Conservation (phyloP, 1,140 invertebrate species). For the Drosophila auraria region DNA sequence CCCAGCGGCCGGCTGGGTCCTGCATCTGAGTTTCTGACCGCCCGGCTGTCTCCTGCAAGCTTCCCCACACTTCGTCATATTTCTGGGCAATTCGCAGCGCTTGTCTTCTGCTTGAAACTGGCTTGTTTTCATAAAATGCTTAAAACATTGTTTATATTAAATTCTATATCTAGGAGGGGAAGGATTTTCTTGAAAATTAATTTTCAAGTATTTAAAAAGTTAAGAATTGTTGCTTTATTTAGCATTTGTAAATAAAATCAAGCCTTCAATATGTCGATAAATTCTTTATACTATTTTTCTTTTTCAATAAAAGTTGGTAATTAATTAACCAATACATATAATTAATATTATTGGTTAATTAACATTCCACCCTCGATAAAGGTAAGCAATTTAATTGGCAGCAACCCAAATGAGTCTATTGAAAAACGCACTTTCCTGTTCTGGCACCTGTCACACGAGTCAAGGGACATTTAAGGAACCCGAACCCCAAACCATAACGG, state of each 20-base stretch:
- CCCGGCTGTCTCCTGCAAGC: constrained; percentile 60
- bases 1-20: constrained; percentile 41
- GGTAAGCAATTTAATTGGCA: constrained; percentile 48
- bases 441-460: constrained; percentile 45
- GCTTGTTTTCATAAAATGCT: background rate
- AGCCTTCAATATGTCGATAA: background rate
- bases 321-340: constrained; percentile 5
- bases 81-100: constrained; percentile 43
- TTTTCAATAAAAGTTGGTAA: background rate
- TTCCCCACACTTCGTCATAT: constrained; percentile 8
- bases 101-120: constrained; percentile 48
- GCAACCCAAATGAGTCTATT: constrained; percentile 56
- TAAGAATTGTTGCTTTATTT: no score
- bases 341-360: constrained; percentile 3
- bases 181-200: no score
- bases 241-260: no score
- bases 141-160: background rate
- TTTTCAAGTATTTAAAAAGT: no score
- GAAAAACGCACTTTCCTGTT: constrained; percentile 36
- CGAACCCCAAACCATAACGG: constrained; percentile 29
- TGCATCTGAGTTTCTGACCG: constrained; percentile 67
- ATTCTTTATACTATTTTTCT: background rate
- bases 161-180: no score
- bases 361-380: constrained; percentile 1
- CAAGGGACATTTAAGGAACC: constrained; percentile 45